These are phyloP conservation scores for Scalopus aquaticus DNA, from an alignment of 2,113 vertebrate species.

Conservation along the genomic window DNA sequence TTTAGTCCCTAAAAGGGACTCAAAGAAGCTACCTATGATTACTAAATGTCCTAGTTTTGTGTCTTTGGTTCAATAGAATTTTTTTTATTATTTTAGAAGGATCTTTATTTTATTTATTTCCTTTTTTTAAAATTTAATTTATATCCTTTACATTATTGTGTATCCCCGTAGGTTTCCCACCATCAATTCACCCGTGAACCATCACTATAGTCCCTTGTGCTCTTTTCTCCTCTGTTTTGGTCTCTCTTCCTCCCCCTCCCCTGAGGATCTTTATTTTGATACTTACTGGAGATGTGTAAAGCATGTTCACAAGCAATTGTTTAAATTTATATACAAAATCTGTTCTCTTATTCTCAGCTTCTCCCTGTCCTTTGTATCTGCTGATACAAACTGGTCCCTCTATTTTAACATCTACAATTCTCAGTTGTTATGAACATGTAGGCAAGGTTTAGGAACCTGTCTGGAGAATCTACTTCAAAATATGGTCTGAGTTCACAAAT, in stretches of 20 bases:
- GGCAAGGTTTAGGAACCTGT: not conserved
- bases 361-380: too few relatives aligned
- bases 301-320: conserved; percentile 32
- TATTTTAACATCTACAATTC: fast-evolving
- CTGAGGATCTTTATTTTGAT: conserved; percentile 37
- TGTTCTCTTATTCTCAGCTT: not conserved
- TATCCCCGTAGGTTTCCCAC: too few relatives aligned
- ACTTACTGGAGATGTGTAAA: not conserved
- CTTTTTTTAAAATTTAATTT: too few relatives aligned
- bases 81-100: not conserved
- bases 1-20: conserved; percentile 38
- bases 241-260: too few relatives aligned
- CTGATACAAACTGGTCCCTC: not conserved
- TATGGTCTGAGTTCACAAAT: not conserved
- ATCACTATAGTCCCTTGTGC: too few relatives aligned
- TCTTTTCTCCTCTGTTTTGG: too few relatives aligned
- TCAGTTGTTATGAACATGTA: not conserved
- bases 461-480: not conserved
- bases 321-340: not conserved
- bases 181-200: too few relatives aligned
- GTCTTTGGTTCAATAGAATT: conserved; percentile 21
- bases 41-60: conserved; percentile 50
- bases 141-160: too few relatives aligned
- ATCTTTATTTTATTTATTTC: conserved; percentile 51
- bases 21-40: conserved; percentile 61